A percentile compares a stretch with the other conserved stretches of the same genome.
These are phyloP conservation scores for Pheosia tremula DNA, from an alignment of 2,888 invertebrate genomes.

Conservation along the genomic window DNA sequence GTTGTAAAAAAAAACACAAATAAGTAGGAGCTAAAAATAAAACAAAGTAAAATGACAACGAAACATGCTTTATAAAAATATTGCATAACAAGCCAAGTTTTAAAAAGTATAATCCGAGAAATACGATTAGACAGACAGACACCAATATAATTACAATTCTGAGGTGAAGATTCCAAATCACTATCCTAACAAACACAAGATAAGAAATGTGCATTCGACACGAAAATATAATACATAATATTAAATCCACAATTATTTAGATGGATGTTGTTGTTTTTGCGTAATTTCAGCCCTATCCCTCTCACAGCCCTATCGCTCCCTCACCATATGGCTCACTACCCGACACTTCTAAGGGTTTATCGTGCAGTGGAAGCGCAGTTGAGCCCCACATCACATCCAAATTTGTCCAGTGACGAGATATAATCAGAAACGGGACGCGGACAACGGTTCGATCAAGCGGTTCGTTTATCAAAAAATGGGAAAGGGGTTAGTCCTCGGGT, in stretches of 20 bases:
- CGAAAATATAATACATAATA: neutral
- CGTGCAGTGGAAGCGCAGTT: constrained; percentile 44
- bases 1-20: too few relatives aligned
- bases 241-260: neutral
- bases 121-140: too few relatives aligned
- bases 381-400: constrained; percentile 65
- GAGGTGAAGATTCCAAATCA: too few relatives aligned
- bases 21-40: too few relatives aligned
- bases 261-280: neutral
- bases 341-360: constrained; percentile 45
- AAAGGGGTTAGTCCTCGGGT: constrained; percentile 42
- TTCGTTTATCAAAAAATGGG: constrained; percentile 76
- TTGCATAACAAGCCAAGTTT: too few relatives aligned
- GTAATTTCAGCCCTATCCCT: neutral
- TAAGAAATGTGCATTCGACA: too few relatives aligned
- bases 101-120: too few relatives aligned
- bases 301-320: constrained; percentile 10
- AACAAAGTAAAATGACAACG: too few relatives aligned
- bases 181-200: too few relatives aligned
- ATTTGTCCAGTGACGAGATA: constrained; percentile 78
- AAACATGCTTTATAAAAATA: too few relatives aligned
- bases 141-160: too few relatives aligned
- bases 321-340: constrained; percentile 24
- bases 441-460: constrained; percentile 66
- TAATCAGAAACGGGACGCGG: constrained; percentile 64